phyloP scores from a whole-genome alignment of 1,140 invertebrate species.

The Mesaphorura yosii region DNA sequence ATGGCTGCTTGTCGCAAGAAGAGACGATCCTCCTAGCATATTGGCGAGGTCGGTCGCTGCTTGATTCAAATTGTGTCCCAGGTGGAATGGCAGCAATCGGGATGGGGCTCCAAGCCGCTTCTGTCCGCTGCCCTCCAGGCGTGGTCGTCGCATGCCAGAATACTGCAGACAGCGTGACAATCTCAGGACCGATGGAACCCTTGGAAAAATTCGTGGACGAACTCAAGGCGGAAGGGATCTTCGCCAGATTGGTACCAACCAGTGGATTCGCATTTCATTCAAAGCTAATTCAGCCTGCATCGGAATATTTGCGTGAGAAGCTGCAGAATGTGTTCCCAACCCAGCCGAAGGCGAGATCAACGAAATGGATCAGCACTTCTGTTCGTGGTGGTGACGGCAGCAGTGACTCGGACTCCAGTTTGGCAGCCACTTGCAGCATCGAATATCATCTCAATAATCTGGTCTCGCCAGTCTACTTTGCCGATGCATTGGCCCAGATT shows the following conservation, averaged over 20 bases:
- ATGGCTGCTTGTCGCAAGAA: slow-evolving; percentile 81
- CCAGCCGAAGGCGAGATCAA: slow-evolving; percentile 62
- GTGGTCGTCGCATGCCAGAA: slow-evolving; percentile 88
- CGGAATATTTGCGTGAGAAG: slow-evolving; percentile 32
- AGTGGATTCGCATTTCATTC: slow-evolving; percentile 89
- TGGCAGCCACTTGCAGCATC: slow-evolving; percentile 70
- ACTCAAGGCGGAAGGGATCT: slow-evolving; percentile 63
- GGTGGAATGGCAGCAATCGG: slow-evolving; percentile 76
- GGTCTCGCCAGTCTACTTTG: slow-evolving; percentile 57
- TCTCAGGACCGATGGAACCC: slow-evolving; percentile 69
- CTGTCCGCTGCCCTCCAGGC: slow-evolving; percentile 56
- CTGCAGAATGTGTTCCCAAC: too few species aligned
- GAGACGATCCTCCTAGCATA: slow-evolving; percentile 84
- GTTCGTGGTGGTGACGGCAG: slow-evolving; percentile 75
- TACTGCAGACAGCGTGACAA: slow-evolving; percentile 75
- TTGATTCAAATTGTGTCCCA: slow-evolving; percentile 34
- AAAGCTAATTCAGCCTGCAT: slow-evolving; percentile 56
- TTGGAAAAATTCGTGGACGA: slow-evolving; percentile 60
- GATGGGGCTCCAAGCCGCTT: slow-evolving; percentile 74
- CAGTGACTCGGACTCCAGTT: too few species aligned
- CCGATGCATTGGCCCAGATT: slow-evolving; percentile 57
- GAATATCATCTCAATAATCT: slow-evolving; percentile 95
- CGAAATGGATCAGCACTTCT: slow-evolving; percentile 82
- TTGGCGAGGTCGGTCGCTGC: slow-evolving; percentile 37
- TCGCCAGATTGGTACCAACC: slow-evolving; percentile 78